Evolutionary conservation across 2,888 invertebrate genomes (phyloP).

Genomic region (Dorcus parallelipipedus): DNA sequence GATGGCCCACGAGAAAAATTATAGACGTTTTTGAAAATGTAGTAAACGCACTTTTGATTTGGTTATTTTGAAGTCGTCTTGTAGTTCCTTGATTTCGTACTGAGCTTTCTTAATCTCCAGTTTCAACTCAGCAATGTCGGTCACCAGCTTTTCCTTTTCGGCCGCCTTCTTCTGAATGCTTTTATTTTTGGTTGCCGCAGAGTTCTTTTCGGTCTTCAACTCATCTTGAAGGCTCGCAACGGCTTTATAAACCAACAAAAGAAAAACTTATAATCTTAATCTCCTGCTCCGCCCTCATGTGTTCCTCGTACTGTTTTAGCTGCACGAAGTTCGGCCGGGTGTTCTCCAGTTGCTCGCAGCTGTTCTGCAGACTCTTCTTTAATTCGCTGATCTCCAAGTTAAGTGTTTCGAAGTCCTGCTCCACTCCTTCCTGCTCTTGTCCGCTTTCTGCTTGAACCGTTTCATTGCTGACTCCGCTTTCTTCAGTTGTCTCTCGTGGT

Average conservation of each 20-base stretch:
- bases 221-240: constrained; percentile 60
- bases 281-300: not conserved
- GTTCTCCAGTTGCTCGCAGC: constrained; percentile 51
- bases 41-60: constrained; percentile 7
- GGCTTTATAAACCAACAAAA: constrained; percentile 48
- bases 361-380: constrained; percentile 58
- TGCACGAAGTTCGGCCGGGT: constrained; percentile 52
- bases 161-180: constrained; percentile 61
- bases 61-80: constrained; percentile 46
- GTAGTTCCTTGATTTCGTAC: constrained; percentile 62
- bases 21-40: not conserved
- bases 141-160: constrained; percentile 64
- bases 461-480: constrained; percentile 66
- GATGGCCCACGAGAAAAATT: too few species aligned
- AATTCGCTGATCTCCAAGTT: constrained; percentile 77
- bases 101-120: constrained; percentile 66
- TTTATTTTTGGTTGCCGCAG: constrained; percentile 64
- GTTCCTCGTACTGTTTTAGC: constrained; percentile 49
- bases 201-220: constrained; percentile 65
- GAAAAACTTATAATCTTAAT: not conserved
- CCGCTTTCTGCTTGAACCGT: constrained; percentile 67
- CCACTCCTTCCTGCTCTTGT: constrained; percentile 71
- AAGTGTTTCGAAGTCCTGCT: constrained; percentile 71
- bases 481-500: constrained; percentile 70
- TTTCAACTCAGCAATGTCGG: constrained; percentile 58